Evolutionary conservation across 2,888 invertebrate species (phyloP).

Genomic region (Pollenia labialis): DNA sequence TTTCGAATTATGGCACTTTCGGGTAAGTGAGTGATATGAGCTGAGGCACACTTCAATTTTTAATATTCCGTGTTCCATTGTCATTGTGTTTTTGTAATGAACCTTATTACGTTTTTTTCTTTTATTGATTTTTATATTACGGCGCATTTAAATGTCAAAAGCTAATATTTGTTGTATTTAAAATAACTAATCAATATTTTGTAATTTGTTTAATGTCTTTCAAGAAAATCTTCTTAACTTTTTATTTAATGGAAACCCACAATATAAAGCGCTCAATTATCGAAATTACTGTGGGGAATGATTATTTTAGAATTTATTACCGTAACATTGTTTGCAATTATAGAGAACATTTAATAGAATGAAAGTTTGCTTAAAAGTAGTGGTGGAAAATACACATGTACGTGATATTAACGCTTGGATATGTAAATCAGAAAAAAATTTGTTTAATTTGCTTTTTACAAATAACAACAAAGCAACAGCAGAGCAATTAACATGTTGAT

Average conservation of each 20-base stretch:
- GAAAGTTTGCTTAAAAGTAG: too few species aligned
- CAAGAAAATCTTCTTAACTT: constrained; percentile 1
- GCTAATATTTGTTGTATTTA: not conserved
- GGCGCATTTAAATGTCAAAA: constrained; percentile 7
- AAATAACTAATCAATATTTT: not conserved
- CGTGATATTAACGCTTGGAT: too few species aligned
- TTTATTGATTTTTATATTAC: constrained; percentile 40
- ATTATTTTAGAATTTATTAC: not conserved
- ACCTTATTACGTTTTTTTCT: not conserved
- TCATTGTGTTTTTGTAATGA: not conserved
- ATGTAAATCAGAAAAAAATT: too few species aligned
- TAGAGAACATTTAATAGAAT: not conserved
- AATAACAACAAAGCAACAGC: too few species aligned
- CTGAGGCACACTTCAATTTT: too few species aligned
- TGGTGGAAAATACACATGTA: too few species aligned
- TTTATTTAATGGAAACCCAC: too few species aligned
- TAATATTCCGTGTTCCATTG: not conserved
- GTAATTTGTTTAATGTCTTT: not conserved
- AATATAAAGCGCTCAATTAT: not conserved
- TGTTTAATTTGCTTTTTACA: too few species aligned
- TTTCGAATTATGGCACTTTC: too few species aligned
- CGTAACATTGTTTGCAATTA: not conserved
- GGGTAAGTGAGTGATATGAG: too few species aligned
- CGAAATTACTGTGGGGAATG: not conserved
- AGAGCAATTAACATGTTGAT: too few species aligned